Evolutionary conservation across 1,140 invertebrate genomes (phyloP).

Genomic region (Colletes gigas): DNA sequence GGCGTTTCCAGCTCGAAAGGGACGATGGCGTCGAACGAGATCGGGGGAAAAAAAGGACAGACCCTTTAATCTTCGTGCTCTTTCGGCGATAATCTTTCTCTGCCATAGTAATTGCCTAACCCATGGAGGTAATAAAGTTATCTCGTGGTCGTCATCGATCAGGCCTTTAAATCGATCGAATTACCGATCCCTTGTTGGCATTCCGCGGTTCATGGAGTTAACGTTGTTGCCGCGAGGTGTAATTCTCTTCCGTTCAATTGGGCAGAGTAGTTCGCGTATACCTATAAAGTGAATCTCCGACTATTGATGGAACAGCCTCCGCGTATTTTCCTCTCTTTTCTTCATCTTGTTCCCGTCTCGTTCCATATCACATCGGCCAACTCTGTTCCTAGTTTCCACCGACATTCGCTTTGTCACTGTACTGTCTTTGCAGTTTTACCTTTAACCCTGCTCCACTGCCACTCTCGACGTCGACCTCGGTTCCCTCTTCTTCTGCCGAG

Average conservation of each 20-base stretch:
- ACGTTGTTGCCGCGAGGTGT: conserved; percentile 8
- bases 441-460: conserved; percentile 36
- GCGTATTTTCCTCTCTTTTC: conserved; percentile 15
- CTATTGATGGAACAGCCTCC: conserved; percentile 31
- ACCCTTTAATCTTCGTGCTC: conserved; percentile 55
- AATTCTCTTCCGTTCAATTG: conserved; percentile 51
- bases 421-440: conserved; percentile 49
- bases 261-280: conserved; percentile 34
- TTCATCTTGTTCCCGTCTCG: neutral
- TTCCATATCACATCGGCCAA: neutral
- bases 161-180: conserved; percentile 47
- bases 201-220: conserved; percentile 20
- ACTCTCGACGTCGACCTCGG: conserved; percentile 8
- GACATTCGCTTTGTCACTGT: conserved; percentile 25
- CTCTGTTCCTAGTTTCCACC: neutral
- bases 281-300: conserved; percentile 29
- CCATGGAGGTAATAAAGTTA: conserved; percentile 55
- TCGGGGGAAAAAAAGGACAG: conserved; percentile 4
- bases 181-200: neutral
- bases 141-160: conserved; percentile 49
- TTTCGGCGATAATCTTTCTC: conserved; percentile 58
- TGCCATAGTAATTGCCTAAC: conserved; percentile 61
- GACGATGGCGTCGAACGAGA: neutral
- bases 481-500: neutral
- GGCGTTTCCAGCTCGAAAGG: neutral